Base-by-base conservation (phyloP, 2,888 invertebrate genomes). In the Mesopsocus fuscifrons region DNA sequence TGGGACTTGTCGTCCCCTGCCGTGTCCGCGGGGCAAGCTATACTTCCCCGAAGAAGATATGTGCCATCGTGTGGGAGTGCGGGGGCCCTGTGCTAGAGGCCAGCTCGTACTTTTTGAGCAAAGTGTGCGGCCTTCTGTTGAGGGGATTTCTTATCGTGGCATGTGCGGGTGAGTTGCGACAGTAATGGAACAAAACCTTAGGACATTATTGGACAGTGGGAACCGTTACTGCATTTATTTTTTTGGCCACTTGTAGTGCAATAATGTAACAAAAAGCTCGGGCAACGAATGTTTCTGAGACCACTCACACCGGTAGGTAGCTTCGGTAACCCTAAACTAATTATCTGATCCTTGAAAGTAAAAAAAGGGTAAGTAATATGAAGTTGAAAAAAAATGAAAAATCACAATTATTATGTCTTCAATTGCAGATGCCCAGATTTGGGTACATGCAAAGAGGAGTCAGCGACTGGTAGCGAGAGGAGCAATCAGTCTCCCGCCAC, bases 31-130 rank as follows among this genome's bases (percentile, higher is more conserved):
- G 21, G 80, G 81, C 3, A 69, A 79, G 4, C 66, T 87, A 3
- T 87, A 80, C 59, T 79, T 81, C 52, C 78, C 83, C 0, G 67
- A 66, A 34, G 71, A 77, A 30, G 69, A 74, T 26, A 73, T 73
- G 1, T 87, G 87, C 59, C 82, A 81, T 62, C 69, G 77, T 44
- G 77, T 84, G 8, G 85, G 85, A 1, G 68, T 77, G 0, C 69
- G 69, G 21, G 85, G 82, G 20, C 84, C 85, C 0, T 87, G 87
- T 51, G 65, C 70, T 0, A 58, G 62, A 4, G 75, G 79, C 1
- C 74, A 79, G 54, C 71, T 84, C 6, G 76, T 87, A 2, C 72
- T 83, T 1, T 87, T 82, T 57, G 85, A 87, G 61, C 78, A 82
- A 53, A 76, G 74, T 16, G 74, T 78, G 0, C 62, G 81, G 2